A percentile compares a stretch with the other conserved stretches of the same genome.
Conservation (phyloP, 2,797 vertebrate genomes). For the Austrolebias charrua region DNA sequence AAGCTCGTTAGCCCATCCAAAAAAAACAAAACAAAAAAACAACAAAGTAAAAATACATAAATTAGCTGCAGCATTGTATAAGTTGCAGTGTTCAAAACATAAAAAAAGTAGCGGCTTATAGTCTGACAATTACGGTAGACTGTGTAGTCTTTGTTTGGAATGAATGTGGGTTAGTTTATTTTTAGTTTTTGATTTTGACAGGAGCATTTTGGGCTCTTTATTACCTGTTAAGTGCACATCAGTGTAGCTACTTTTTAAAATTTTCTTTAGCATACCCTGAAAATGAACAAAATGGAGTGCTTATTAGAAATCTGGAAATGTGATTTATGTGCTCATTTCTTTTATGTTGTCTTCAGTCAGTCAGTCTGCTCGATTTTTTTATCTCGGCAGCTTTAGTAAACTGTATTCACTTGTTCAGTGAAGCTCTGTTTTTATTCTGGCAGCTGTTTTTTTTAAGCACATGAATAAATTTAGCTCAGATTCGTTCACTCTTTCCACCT, state of each 20-base stretch:
- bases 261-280: conserved; percentile 2
- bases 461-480: conserved; percentile 66
- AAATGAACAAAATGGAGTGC: conserved; percentile 15
- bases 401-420: conserved; percentile 21
- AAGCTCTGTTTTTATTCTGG: conserved; percentile 34
- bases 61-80: no score
- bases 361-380: conserved; percentile 21
- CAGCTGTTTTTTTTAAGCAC: conserved; percentile 40
- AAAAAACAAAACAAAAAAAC: no score
- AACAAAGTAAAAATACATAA: no score
- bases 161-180: not conserved
- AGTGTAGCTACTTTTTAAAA: not conserved
- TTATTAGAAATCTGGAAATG: conserved; percentile 21
- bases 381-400: conserved; percentile 33
- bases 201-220: not conserved
- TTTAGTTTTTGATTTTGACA: conserved; percentile 17
- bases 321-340: conserved; percentile 19
- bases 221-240: not conserved
- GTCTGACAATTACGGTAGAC: no score
- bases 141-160: no score
- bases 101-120: no score
- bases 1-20: no score
- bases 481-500: conserved; percentile 53
- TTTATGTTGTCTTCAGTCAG: conserved; percentile 14
- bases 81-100: no score